Conservation (phyloP, 1,140 invertebrate genomes). For the Ostrea edulis region DNA sequence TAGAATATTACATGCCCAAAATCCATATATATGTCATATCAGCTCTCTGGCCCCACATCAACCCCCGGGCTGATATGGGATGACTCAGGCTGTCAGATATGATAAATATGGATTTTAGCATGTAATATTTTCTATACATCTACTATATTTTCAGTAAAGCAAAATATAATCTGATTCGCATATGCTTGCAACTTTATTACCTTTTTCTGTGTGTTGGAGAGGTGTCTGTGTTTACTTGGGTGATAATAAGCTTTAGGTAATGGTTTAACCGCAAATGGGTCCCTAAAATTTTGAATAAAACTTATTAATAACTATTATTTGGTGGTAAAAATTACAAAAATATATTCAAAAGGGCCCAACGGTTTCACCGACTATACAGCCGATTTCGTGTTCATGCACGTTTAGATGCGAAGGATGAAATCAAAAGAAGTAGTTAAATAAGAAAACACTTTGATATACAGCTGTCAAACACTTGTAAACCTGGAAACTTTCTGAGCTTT, state of each 20-base stretch:
- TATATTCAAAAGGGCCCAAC: background rate
- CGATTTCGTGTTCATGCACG: background rate
- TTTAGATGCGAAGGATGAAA: background rate
- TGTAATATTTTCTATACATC: too few relatives aligned
- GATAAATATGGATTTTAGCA: too few relatives aligned
- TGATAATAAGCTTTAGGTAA: slow-evolving; percentile 66
- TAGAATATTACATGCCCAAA: too few relatives aligned
- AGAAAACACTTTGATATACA: background rate
- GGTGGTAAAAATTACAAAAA: too few relatives aligned
- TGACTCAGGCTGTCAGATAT: too few relatives aligned
- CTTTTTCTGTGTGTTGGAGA: slow-evolving; percentile 60
- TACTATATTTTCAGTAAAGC: too few relatives aligned
- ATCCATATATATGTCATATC: too few relatives aligned
- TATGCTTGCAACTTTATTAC: slow-evolving; percentile 38
- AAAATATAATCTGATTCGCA: too few relatives aligned
- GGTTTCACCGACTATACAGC: background rate
- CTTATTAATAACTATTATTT: too few relatives aligned
- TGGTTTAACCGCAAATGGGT: slow-evolving; percentile 66
- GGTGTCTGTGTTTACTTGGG: slow-evolving; percentile 60
- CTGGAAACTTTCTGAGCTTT: background rate
- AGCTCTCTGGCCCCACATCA: too few relatives aligned
- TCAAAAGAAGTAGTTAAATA: background rate
- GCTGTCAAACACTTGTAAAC: slow-evolving; percentile 1
- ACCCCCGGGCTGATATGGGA: too few relatives aligned
- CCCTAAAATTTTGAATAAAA: slow-evolving; percentile 46